These are phyloP conservation scores for Phaethornis superciliosus DNA, from an alignment of 2,113 vertebrate species.

Conservation along the genomic window DNA sequence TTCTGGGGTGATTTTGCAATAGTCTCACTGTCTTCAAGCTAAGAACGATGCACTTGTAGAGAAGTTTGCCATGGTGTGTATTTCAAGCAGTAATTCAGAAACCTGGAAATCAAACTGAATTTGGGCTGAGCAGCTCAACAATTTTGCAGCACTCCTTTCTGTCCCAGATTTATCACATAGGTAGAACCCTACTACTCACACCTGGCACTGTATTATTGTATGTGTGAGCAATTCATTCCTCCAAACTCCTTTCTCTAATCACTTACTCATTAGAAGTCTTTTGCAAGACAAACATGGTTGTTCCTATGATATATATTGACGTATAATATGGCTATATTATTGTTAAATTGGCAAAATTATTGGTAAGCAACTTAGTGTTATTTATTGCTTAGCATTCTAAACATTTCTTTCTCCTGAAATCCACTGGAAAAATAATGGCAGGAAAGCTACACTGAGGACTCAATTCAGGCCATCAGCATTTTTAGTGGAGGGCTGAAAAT, in stretches of 20 bases:
- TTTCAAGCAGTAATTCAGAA: neutral
- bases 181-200: neutral
- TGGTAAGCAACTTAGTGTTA: constrained; percentile 12
- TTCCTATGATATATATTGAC: neutral
- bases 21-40: neutral
- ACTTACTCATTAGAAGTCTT: neutral
- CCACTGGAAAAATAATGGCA: constrained; percentile 2
- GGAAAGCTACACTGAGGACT: neutral
- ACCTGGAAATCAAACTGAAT: neutral
- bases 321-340: neutral
- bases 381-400: neutral
- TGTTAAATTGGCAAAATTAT: constrained; percentile 17
- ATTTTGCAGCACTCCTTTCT: neutral
- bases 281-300: neutral
- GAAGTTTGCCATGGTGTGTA: neutral
- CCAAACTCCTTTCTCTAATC: neutral
- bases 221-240: neutral
- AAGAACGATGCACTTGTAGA: neutral
- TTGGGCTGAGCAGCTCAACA: neutral
- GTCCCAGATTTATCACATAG: neutral
- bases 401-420: neutral
- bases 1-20: neutral
- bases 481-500: constrained; percentile 31
- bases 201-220: neutral
- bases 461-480: constrained; percentile 24